phyloP scores from a whole-genome alignment of 2,888 invertebrate genomes.

The Lochmaea crataegi region DNA sequence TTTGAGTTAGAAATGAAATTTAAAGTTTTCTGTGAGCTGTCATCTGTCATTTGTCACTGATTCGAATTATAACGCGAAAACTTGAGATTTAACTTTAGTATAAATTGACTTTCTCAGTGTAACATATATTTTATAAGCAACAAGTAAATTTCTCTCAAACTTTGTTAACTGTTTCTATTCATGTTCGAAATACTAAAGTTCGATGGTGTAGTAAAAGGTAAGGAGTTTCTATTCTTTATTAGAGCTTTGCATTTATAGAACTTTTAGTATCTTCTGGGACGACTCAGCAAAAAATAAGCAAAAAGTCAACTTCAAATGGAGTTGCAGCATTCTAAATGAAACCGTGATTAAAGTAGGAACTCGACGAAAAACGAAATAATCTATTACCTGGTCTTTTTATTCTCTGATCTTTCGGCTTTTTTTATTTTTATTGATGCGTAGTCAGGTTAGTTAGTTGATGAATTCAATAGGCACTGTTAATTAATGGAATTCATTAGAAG shows the following conservation, averaged over 20 bases:
- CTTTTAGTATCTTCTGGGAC: constrained; percentile 8
- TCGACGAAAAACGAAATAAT: constrained; percentile 7
- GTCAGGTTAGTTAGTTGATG: constrained; percentile 1
- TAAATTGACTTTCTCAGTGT: neutral
- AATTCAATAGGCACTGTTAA: too few relatives aligned
- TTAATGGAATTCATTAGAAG: too few relatives aligned
- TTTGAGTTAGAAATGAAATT: too few relatives aligned
- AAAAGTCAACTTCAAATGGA: constrained; percentile 17
- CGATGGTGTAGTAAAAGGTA: constrained; percentile 7
- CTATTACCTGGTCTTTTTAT: constrained; percentile 13
- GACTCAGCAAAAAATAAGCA: constrained; percentile 13
- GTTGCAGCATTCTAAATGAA: constrained; percentile 4
- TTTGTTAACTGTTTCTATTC: constrained; percentile 17
- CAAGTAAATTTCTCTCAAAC: constrained; percentile 11
- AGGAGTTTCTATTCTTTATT: neutral
- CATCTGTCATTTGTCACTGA: too few relatives aligned
- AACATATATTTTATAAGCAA: neutral
- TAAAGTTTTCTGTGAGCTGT: too few relatives aligned
- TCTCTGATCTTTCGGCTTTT: neutral
- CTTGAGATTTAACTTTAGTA: neutral
- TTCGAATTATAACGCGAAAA: too few relatives aligned
- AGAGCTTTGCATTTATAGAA: constrained; percentile 16
- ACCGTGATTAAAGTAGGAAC: constrained; percentile 19
- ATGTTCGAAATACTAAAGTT: constrained; percentile 9
- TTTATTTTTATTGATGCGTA: constrained; percentile 8